Base-by-base conservation (phyloP, 2,888 invertebrate species). In the Caenorhabditis sp. region DNA sequence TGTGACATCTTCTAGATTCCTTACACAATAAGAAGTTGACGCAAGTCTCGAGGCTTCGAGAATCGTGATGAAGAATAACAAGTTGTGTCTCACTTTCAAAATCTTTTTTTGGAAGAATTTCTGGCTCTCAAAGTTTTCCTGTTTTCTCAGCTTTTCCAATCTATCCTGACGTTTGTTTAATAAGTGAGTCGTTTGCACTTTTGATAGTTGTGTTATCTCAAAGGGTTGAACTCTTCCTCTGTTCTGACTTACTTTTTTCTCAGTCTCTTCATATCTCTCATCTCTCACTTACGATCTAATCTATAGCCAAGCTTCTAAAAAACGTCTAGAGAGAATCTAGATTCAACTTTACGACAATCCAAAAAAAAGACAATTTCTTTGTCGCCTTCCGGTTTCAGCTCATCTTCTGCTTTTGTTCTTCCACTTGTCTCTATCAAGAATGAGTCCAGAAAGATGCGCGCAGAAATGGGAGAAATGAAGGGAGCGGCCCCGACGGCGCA, bases 341-440 rank as follows among this genome's bases (percentile, higher is more conserved):
- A 63, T 63, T 63, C 44, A 63, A 63, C 51, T 54, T 68, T 68
- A 68, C 68, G 54, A 22, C 47, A 14, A 47, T n/a, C 47, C 47
- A n/a, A 19, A 47, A 19, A 19, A 47, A 75, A 66, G 66, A 75
- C 14, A 68, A 76, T 59, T 49, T 76, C 51, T 35, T 31, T 41
- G 59, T 24, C 14, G 51, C 47, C 51, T 61, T 76, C 61, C 76
- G 68, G 61, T 68, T 68, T 16, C 68, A 76, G 68, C 58, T 47
- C 56, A 58, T 63, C 63, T 74, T 74, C 64, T 68, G 54, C 54
- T 74, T 47, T 75, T 76, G 49, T 59, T 68, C 56, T 77, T 66
- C 49, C 44, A 49, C 26, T 69, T n/a, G n/a, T 76, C 44, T 70
- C 12, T 26, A 35, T 68, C 35, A 49, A 69, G 76, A 66, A 75